Percentiles rank a stretch among this genome's conserved stretches.
These are phyloP conservation scores for Scolopax mira DNA, from an alignment of 2,113 vertebrate species.

Conservation along the genomic window DNA sequence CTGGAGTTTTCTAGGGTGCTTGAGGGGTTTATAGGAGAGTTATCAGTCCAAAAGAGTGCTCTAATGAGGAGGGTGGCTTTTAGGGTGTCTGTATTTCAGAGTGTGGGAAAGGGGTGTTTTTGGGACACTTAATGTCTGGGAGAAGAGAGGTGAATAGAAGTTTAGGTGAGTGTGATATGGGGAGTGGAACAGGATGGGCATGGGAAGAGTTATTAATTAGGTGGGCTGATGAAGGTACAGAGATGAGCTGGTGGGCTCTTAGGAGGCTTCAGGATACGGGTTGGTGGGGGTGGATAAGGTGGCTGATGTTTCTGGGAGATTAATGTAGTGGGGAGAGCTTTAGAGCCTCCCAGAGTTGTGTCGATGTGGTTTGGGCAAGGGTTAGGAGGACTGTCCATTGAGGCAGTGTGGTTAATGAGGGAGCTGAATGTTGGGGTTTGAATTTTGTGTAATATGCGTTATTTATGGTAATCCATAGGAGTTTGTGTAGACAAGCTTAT, in stretches of 20 bases:
- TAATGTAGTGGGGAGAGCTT: not conserved
- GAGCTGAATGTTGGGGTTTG: not conserved
- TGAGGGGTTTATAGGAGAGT: not conserved
- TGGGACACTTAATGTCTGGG: accelerated
- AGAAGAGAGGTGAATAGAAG: not conserved
- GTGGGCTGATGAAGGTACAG: not conserved
- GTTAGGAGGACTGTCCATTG: not conserved
- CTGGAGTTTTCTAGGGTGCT: not conserved
- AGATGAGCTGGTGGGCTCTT: not conserved
- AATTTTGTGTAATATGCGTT: accelerated
- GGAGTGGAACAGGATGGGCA: not conserved
- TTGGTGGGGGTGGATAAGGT: accelerated
- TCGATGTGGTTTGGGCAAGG: not conserved
- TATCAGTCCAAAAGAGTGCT: not conserved
- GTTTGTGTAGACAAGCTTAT: not conserved
- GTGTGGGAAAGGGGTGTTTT: too few species aligned
- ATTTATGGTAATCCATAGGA: not conserved
- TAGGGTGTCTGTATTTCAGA: not conserved
- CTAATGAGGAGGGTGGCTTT: not conserved
- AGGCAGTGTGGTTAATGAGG: too few species aligned
- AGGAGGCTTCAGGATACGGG: not conserved
- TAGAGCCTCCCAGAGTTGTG: not conserved
- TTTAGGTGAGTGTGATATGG: accelerated
- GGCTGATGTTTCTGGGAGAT: not conserved
- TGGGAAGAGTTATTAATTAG: not conserved